A percentile compares a stretch with the other conserved stretches of the same genome.
These are phyloP conservation scores for Tychaedon coryphoeus DNA, from an alignment of 2,113 vertebrate genomes.

Conservation along the genomic window DNA sequence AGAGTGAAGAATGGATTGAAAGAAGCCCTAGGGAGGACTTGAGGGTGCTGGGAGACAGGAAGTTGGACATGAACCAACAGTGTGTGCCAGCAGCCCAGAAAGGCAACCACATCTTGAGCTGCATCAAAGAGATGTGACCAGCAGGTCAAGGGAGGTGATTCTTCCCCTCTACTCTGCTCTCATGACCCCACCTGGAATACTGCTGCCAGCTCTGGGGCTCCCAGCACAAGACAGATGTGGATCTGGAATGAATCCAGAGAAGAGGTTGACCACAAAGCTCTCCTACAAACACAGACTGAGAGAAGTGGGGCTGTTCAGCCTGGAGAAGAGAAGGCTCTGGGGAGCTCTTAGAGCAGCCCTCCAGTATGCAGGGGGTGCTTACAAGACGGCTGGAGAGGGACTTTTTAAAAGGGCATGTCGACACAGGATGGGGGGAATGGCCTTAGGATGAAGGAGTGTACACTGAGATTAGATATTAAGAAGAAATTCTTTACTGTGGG, in stretches of 20 bases:
- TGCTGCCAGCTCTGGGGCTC: neutral
- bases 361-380: neutral
- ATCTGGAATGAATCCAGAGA: neutral
- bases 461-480: neutral
- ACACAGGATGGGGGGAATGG: neutral
- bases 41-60: neutral
- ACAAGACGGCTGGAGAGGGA: neutral
- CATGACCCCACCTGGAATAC: neutral
- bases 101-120: neutral
- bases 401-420: neutral
- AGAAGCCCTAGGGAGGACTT: neutral
- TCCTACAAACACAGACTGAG: neutral
- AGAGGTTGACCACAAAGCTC: neutral
- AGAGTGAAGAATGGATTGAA: neutral
- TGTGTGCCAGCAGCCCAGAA: neutral
- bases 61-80: neutral
- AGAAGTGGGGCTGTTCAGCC: neutral
- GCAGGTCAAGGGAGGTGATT: neutral
- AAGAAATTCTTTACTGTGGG: neutral
- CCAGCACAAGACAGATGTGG: neutral
- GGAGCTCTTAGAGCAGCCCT: neutral
- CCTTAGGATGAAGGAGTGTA: neutral
- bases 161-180: neutral
- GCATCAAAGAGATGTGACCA: neutral
- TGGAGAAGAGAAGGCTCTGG: neutral